Conservation (phyloP, 2,888 invertebrate genomes). For the Xanthostigma xanthostigma region DNA sequence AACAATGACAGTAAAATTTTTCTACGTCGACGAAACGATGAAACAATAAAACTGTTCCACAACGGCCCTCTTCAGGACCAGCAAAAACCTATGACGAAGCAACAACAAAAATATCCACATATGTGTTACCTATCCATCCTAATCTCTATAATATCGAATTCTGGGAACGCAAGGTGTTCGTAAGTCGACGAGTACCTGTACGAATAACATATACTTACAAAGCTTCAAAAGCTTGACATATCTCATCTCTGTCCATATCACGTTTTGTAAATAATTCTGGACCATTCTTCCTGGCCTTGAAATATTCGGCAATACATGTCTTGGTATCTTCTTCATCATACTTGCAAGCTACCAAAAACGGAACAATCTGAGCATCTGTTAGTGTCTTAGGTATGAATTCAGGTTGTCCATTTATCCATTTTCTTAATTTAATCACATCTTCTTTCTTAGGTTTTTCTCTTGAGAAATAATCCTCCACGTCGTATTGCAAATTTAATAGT, state of each 20-base stretch:
- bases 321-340: constrained; percentile 41
- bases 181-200: too few relatives aligned
- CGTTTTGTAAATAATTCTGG: constrained; percentile 50
- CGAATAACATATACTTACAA: constrained; percentile 31
- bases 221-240: constrained; percentile 31
- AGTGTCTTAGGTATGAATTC: constrained; percentile 32
- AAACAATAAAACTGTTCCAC: too few relatives aligned
- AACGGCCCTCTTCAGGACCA: too few relatives aligned
- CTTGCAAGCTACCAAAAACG: constrained; percentile 51
- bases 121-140: too few relatives aligned
- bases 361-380: constrained; percentile 42
- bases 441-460: constrained; percentile 17
- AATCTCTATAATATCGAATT: too few relatives aligned
- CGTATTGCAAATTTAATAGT: constrained; percentile 13
- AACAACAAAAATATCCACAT: too few relatives aligned
- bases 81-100: too few relatives aligned
- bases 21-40: too few relatives aligned
- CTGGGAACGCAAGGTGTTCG: too few relatives aligned
- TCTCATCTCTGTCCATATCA: constrained; percentile 25
- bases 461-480: constrained; percentile 17
- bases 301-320: constrained; percentile 47
- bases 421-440: constrained; percentile 19
- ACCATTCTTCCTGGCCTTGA: constrained; percentile 36
- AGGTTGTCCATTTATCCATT: constrained; percentile 18
- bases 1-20: too few relatives aligned